These are phyloP conservation scores for Chelonus formosanus DNA, from an alignment of 2,888 invertebrate genomes.

Conservation along the genomic window DNA sequence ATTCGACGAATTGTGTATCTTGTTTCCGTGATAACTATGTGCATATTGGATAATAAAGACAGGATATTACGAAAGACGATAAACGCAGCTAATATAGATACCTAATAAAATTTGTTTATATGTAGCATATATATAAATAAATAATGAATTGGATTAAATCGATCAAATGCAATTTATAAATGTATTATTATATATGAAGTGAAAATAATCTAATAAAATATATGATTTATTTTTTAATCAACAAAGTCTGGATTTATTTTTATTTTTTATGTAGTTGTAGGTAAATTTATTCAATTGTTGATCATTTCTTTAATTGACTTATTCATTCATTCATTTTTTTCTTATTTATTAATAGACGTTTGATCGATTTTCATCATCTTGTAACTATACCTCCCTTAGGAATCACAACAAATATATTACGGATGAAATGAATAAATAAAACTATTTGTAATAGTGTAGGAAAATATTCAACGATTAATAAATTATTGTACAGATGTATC, in stretches of 20 bases:
- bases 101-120: neutral
- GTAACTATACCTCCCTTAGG: neutral
- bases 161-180: no score
- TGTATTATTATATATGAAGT: no score
- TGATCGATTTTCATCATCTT: no score
- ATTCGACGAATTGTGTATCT: slow-evolving; percentile 21
- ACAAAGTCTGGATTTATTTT: no score
- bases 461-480: slow-evolving; percentile 56
- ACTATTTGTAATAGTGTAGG: slow-evolving; percentile 59
- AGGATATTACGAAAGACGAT: neutral
- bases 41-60: slow-evolving; percentile 4
- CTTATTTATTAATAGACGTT: no score
- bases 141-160: neutral
- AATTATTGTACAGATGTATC: slow-evolving; percentile 57
- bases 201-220: no score
- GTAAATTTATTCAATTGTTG: no score
- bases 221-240: no score
- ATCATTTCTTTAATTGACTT: no score
- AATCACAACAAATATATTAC: neutral
- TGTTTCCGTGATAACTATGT: slow-evolving; percentile 9
- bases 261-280: no score
- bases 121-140: neutral
- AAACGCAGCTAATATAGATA: neutral
- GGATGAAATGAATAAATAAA: slow-evolving; percentile 35
- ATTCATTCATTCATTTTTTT: no score